Evolutionary conservation across 2,888 invertebrate genomes (phyloP), one percentile per base, ranked within the genome.

Genomic region (Idaea biselata): DNA sequence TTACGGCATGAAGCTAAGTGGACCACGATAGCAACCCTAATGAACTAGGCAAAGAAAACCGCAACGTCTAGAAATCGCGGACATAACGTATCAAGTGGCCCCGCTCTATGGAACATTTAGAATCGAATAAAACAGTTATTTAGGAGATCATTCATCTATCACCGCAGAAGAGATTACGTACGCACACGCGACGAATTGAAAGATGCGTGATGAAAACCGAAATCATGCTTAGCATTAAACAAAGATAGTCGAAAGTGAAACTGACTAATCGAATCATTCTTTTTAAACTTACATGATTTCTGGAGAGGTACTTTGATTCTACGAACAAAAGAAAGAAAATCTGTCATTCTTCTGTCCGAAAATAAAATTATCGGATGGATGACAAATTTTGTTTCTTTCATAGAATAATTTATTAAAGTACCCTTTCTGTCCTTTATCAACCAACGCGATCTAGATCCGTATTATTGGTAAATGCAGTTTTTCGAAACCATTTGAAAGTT

Each of bases 41-140:
- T 59, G 61, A 78, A 71, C 71, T 79, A 68, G 74, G 77, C 65
- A 64, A 77, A 68, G 63, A 68, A 70, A 80, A 81, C 81, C 80
- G 73, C 81, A 80, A 79, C 75, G 68, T 70, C 66, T 81, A 80
- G 81, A 81, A 81, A 81, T 80, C 75, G 78, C 74, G 74, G 73
- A 77, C 75, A 72, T 73, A 63, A 63, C 68, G 69, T 70, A 76
- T 74, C 74, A 72, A 77, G 74, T 73, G 72, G 64, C 60, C 58
- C 58, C 55, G 58, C 58, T 59, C 33, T 33, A 54, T 63, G 66
- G 71, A 71, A 70, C 65, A 62, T 65, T 66, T 71, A 67, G 71
- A 68, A 72, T 74, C 73, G 65, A 71, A 72, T 71, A 71, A 68
- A 70, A 71, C 14, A 8, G 14, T 44, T 8, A 2, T 44, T 44